Evolutionary conservation across 2,888 invertebrate genomes (phyloP).

Genomic region (Idaea dimidiata): DNA sequence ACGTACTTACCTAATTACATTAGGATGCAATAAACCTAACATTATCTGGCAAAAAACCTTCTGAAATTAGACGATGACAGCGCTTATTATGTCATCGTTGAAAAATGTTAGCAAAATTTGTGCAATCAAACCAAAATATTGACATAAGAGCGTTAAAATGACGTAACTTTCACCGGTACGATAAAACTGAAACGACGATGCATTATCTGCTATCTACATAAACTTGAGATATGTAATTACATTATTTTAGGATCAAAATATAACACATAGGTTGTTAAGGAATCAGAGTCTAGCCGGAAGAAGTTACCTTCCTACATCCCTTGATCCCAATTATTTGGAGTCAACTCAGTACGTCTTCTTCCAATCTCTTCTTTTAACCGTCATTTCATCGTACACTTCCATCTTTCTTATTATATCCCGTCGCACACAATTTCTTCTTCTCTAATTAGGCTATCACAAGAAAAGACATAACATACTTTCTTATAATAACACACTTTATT

Average conservation of each 20-base stretch:
- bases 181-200: background rate
- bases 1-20: background rate
- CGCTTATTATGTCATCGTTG: background rate
- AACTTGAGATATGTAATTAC: background rate
- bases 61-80: background rate
- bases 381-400: too few relatives aligned
- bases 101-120: background rate
- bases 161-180: background rate
- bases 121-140: constrained; percentile 1
- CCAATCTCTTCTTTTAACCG: too few relatives aligned
- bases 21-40: background rate
- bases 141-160: background rate
- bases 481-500: too few relatives aligned
- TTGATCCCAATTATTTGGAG: too few relatives aligned
- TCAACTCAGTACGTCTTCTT: too few relatives aligned
- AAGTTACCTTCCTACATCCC: background rate
- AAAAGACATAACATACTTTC: too few relatives aligned
- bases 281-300: background rate
- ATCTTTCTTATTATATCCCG: too few relatives aligned
- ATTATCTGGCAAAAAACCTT: background rate
- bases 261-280: background rate
- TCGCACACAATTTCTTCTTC: too few relatives aligned
- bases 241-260: background rate
- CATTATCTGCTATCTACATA: background rate
- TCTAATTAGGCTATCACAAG: too few relatives aligned